Percentiles rank a stretch among this genome's conserved stretches.
Evolutionary conservation across 1,140 invertebrate species (phyloP).

Genomic region (Diorhabda elongata): DNA sequence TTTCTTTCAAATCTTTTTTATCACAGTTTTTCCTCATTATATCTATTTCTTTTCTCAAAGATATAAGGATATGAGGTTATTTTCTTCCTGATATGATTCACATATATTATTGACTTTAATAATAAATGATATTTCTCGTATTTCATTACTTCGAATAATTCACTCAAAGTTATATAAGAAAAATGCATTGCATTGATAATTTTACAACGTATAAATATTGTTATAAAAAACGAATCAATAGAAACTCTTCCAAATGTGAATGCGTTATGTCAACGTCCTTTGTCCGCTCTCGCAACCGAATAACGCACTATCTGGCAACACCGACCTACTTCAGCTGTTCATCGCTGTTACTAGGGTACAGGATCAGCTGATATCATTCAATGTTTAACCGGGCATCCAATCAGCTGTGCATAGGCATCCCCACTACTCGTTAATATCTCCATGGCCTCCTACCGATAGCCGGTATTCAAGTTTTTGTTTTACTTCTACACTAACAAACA

Average conservation of each 20-base stretch:
- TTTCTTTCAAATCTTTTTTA: too few species aligned
- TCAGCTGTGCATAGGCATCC: slow-evolving; percentile 26
- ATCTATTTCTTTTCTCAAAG: too few species aligned
- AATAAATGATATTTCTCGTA: too few species aligned
- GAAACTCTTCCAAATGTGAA: neutral
- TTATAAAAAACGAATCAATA: neutral
- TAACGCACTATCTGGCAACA: slow-evolving; percentile 10
- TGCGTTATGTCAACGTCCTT: slow-evolving; percentile 7
- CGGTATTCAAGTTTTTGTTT: slow-evolving; percentile 19
- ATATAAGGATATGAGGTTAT: too few species aligned
- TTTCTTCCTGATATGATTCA: too few species aligned
- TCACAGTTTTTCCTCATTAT: too few species aligned
- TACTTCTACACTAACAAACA: slow-evolving; percentile 13
- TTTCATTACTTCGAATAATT: too few species aligned
- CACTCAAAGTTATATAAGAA: too few species aligned
- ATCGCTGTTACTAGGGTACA: slow-evolving; percentile 31
- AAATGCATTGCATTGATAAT: too few species aligned
- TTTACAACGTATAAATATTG: too few species aligned
- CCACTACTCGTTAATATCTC: slow-evolving; percentile 13
- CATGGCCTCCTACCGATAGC: slow-evolving; percentile 20
- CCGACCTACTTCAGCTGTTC: slow-evolving; percentile 14
- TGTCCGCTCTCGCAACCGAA: slow-evolving; percentile 6
- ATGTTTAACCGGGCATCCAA: slow-evolving; percentile 28
- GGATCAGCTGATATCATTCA: slow-evolving; percentile 35
- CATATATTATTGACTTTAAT: too few species aligned